Base-by-base conservation (phyloP, 2,888 invertebrate genomes). In the Diabrotica balteata region DNA sequence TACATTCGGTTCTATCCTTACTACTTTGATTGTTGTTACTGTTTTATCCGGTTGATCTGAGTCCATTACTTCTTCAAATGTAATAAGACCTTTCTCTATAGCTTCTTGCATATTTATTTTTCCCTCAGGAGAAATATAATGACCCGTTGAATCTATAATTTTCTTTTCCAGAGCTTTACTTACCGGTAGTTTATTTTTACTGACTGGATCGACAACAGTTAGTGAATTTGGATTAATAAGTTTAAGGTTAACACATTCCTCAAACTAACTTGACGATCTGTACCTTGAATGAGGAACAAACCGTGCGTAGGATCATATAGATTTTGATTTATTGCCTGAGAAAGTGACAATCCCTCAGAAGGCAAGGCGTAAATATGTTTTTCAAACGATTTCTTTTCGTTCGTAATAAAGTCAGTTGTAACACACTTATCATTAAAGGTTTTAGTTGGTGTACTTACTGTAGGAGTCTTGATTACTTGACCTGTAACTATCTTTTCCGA, bases 181-280 rank as follows among this genome's bases (percentile, higher is more conserved):
- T 10, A 96, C 82, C 5, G 91, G 86, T 17, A 93, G 83, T 80
- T 90, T 89, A 79, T 91, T 89, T 61, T 89, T 89, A 66, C 89
- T 90, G 73, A 87, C 88, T 2, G 93, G 91, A 82, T 97, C 95
- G 44, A 94, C 83, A 0, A 97, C 94, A 62, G 89, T 85, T 10
- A 93, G 95, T 0, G 96, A 96, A 72, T 90, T 87, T 11, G 93
- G 89, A 84, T 96, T 93, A 55, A 98, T 92, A 42, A 98, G 90
- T 80, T 93, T 91, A 69, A 95, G 87, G 77, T 91, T 90, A 53
- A 98, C 87, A 75, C 97, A 95, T 82, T 97, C 96, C 81, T 93
- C 91, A 97, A 91, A 68, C 93, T 91, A 54, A 95, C 90, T 63
- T 92, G 85, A 74, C 94, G 87, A 81, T 96, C 95, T 7, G 96